phyloP scores from a whole-genome alignment of 2,113 vertebrate species.

The Chaetodon auriga region DNA sequence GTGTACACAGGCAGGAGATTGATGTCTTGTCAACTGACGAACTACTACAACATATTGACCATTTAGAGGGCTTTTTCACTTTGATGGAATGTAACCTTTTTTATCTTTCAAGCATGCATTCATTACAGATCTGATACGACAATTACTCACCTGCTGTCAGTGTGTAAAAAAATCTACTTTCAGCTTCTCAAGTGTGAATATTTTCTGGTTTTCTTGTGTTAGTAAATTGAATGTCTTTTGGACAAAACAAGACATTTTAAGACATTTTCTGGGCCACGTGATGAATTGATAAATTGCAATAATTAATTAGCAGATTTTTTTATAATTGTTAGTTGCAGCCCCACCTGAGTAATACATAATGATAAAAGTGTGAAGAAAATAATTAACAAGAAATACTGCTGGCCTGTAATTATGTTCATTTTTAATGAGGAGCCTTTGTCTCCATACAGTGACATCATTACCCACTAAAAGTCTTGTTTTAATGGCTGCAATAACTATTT shows the following conservation, averaged over 20 bases:
- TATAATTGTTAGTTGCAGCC: background rate
- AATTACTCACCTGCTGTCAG: background rate
- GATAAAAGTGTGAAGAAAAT: background rate
- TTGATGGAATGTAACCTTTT: background rate
- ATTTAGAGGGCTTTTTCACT: constrained; percentile 4
- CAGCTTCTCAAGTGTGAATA: no score
- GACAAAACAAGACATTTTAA: no score
- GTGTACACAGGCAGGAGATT: constrained; percentile 37
- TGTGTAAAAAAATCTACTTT: background rate
- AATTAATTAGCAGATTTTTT: background rate
- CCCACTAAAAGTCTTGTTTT: constrained; percentile 22
- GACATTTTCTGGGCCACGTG: background rate
- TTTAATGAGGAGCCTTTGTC: background rate
- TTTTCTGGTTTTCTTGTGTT: no score
- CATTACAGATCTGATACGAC: background rate
- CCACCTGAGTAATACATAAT: background rate
- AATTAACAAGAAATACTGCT: background rate
- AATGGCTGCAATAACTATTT: constrained; percentile 16
- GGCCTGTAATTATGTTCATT: background rate
- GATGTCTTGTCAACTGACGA: constrained; percentile 45
- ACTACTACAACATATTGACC: background rate
- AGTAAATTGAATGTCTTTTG: no score
- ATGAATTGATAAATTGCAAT: background rate
- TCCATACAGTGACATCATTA: constrained; percentile 1
- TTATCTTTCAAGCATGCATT: constrained; percentile 21